Evolutionary conservation across 2,888 invertebrate species (phyloP).

Genomic region (Tenthredo amoena): DNA sequence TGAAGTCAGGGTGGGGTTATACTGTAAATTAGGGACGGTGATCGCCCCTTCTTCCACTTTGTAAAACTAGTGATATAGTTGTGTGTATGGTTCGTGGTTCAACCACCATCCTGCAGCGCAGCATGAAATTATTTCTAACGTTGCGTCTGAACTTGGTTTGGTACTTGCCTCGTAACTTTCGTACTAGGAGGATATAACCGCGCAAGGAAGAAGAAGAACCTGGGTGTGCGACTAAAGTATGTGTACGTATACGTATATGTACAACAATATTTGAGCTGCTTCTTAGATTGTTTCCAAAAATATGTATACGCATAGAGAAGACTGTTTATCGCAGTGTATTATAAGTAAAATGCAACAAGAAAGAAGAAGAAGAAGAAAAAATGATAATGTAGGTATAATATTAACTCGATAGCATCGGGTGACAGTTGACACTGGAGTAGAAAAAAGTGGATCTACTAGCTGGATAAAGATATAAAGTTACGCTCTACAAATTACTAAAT

Average conservation of each 20-base stretch:
- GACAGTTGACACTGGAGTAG: conserved; percentile 38
- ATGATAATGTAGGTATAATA: conserved; percentile 1
- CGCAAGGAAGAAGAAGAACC: too few species aligned
- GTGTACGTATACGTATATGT: too few species aligned
- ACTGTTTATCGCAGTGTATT: too few species aligned
- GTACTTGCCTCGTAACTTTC: too few species aligned
- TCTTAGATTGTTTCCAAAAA: too few species aligned
- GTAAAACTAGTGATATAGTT: background rate
- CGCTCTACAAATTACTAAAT: conserved; percentile 33
- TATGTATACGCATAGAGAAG: too few species aligned
- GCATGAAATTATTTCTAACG: too few species aligned
- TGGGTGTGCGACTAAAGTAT: too few species aligned
- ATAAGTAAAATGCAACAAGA: background rate
- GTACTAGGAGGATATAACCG: too few species aligned
- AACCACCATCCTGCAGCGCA: background rate
- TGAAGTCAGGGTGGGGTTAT: background rate
- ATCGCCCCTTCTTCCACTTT: background rate
- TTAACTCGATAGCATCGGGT: conserved; percentile 31
- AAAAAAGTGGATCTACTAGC: conserved; percentile 33
- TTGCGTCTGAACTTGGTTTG: too few species aligned
- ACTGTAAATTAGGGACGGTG: conserved; percentile 28
- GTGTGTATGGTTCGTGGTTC: background rate
- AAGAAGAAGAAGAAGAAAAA: background rate
- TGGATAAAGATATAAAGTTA: conserved; percentile 57
- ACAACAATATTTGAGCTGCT: too few species aligned